phyloP scores from a whole-genome alignment of 2,797 vertebrate species.

The Nannoperca obscura region DNA sequence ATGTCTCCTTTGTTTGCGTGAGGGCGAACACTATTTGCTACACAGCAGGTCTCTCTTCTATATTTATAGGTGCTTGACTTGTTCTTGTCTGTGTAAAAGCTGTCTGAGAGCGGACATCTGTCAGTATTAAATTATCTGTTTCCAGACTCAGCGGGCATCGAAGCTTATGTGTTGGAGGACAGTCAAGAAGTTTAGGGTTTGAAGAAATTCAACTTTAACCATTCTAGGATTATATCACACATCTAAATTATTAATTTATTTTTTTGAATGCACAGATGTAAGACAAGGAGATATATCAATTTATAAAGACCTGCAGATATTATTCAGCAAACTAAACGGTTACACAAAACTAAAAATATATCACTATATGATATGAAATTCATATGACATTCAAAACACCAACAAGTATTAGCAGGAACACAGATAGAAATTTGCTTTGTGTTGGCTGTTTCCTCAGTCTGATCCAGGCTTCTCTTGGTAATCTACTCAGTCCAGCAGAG shows the following conservation, averaged over 20 bases:
- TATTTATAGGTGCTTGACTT: conserved; percentile 74
- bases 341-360: conserved; percentile 4
- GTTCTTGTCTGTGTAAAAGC: conserved; percentile 66
- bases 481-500: conserved; percentile 74
- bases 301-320: conserved; percentile 27
- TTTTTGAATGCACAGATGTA: conserved; percentile 50
- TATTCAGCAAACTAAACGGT: conserved; percentile 18
- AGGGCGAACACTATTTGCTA: conserved; percentile 55
- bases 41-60: conserved; percentile 67
- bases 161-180: conserved; percentile 41
- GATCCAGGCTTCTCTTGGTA: conserved; percentile 68
- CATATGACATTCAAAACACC: conserved; percentile 31
- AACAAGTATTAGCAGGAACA: conserved; percentile 58
- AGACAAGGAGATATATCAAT: conserved; percentile 12
- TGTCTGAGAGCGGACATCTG: conserved; percentile 50
- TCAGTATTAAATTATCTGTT: conserved; percentile 70
- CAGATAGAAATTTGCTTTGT: conserved; percentile 32
- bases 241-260: conserved; percentile 51
- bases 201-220: conserved; percentile 10
- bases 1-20: conserved; percentile 57
- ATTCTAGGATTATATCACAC: conserved; percentile 36
- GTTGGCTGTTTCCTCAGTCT: conserved; percentile 49
- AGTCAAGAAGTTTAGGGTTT: conserved; percentile 25
- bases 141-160: conserved; percentile 47
- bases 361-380: too few relatives aligned